Base-by-base conservation (phyloP, 2,888 invertebrate species). In the Lacanobia oleracea region DNA sequence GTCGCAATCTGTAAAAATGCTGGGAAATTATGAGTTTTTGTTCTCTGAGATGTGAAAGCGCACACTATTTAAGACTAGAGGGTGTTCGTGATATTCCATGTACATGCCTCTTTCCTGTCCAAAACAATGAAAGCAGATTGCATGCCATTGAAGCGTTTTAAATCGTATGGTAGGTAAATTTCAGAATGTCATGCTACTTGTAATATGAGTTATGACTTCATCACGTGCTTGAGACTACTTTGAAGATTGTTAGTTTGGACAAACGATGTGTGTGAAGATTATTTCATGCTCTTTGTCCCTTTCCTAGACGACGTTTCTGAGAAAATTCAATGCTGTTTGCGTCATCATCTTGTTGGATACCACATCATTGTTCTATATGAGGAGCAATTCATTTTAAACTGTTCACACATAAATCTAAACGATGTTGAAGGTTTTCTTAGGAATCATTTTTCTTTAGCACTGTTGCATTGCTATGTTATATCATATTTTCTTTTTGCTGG, bases 341-440 rank as follows among this genome's bases (percentile, higher is more conserved):
- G 76, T 76, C 79, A 79, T 65, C 71, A 12, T 45, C 14, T 56
- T 51, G 50, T 57, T 45, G 18, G 61, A 57, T 72, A 65, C 45
- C 66, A 54, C 54, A 78, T 75, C 75, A 69, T 69, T 75, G 69
- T 75, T 69, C 53, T 69, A 50, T 40, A 63, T 40, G 56, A 66
- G 53, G 12, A 12, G 57, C 45, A 43, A 66, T 78, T 75, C 62
- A 79, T 66, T 79, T 59, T 69, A 57, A 78, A 75, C 45, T 66
- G 56, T 66, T 57, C 62, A 9, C 40, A 59, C 40, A 62, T 74
- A 57, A 57, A 74, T 75, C 33, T 56, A 43, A 50, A 56, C 27
- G 37, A 40, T 48, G 18, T 18, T 74, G 60, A 74, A 54, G 67
- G 56, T 51, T 64, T 60, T 64, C 60, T 61, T 27, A 3, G 9